Evolutionary conservation across 2,888 invertebrate species (phyloP), one percentile per base, ranked within the genome.

Genomic region (Gymnosoma rotundatum): DNA sequence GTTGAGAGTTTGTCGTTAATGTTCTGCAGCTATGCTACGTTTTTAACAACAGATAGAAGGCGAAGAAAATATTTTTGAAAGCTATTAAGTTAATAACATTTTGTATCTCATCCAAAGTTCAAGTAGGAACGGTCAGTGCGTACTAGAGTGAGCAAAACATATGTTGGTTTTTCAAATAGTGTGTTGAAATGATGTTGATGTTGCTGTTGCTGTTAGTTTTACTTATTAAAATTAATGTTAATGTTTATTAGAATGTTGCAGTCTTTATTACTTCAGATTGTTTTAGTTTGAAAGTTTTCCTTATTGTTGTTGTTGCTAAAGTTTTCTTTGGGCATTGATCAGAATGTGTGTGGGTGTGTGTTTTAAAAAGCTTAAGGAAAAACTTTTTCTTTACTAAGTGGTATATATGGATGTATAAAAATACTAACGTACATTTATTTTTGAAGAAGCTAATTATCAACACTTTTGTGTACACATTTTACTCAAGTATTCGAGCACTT

Each of bases 331-430:
- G 66, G 63, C 76, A 70, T 70, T 82, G 82, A 82, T 67, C 75
- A 66, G 72, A 81, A 80, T 78, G 2, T 25, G 25, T 25, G 25
- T 25, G 4, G 4, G 61, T 78, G 60, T 85, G 54, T 85, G 88
- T 90, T 88, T 42, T 42, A 12, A 89, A 89, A 89, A 88, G 86
- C 88, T 88, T 88, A 87, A 79, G 58, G 42, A 60, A 25, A 61
- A 78, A 75, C n/a, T 75, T 83, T 52, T 9, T 66, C 10, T 38
- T n/a, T 54, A 18, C 25, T 25, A 20, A 20, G 86, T 86, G 16
- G 18, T 38, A 42, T 42, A 42, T 58, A 21, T 66, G 52, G 14
- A 72, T 42, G 14, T 36, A 36, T 32, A n/a, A 8, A 45, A n/a
- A 18, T 14, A 48, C 8, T n/a, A 20, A 60, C n/a, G 32, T 25